Conservation (phyloP, 2,797 vertebrate species). For the Danio kyathit region DNA sequence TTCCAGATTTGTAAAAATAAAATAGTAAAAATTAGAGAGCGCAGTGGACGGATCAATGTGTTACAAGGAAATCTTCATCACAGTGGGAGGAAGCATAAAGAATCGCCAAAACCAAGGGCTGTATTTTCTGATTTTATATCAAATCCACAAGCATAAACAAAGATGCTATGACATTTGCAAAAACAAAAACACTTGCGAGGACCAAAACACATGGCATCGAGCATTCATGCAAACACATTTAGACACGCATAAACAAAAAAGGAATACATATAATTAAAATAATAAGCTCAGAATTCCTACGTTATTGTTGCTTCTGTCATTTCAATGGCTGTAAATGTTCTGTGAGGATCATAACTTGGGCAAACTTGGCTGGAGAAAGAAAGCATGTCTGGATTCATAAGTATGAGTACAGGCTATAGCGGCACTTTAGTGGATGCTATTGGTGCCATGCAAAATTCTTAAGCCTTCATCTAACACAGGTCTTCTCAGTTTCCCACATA, state of each 20-base stretch:
- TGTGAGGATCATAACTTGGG: conserved; percentile 33
- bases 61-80: conserved; percentile 8
- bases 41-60: conserved; percentile 54
- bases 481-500: neutral
- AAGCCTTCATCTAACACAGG: neutral
- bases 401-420: neutral
- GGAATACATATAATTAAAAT: conserved; percentile 45
- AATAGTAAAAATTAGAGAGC: conserved; percentile 64
- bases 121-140: conserved; percentile 35
- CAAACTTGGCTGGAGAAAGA: neutral
- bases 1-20: conserved; percentile 61
- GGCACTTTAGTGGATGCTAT: neutral
- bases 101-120: conserved; percentile 61
- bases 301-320: conserved; percentile 30
- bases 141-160: conserved; percentile 36
- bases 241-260: conserved; percentile 19
- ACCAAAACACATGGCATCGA: conserved; percentile 45
- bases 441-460: conserved; percentile 5
- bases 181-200: conserved; percentile 59
- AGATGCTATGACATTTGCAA: conserved; percentile 60
- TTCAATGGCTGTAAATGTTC: conserved; percentile 44
- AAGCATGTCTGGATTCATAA: conserved; percentile 4
- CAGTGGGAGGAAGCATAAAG: conserved; percentile 73
- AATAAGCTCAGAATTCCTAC: conserved; percentile 35
- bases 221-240: conserved; percentile 22